phyloP scores from a whole-genome alignment of 2,888 invertebrate species.

The Ypsolopha scabrella region DNA sequence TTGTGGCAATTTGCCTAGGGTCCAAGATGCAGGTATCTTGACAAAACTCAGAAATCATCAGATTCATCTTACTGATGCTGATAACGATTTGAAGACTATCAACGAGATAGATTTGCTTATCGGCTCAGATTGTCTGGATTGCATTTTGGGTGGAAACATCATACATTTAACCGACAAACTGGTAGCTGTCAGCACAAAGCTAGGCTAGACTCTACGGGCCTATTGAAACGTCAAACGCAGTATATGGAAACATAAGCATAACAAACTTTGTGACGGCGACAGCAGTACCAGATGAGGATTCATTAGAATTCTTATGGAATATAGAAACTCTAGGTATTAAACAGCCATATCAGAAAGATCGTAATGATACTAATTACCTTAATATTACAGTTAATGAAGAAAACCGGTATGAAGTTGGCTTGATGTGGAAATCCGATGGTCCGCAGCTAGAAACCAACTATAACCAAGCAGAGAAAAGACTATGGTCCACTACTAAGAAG shows the following conservation, averaged over 20 bases:
- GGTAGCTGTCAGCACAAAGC: background rate
- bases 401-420: too few species aligned
- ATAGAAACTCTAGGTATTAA: background rate
- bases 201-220: background rate
- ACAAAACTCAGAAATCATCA: background rate
- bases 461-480: too few species aligned
- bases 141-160: background rate
- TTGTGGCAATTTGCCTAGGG: too few species aligned
- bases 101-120: too few species aligned
- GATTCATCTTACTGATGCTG: background rate
- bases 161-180: background rate
- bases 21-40: background rate
- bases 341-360: background rate
- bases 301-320: background rate
- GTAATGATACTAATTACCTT: background rate
- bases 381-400: too few species aligned
- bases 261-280: background rate
- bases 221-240: background rate
- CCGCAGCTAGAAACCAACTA: too few species aligned
- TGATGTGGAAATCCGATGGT: too few species aligned
- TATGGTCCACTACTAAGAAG: too few species aligned
- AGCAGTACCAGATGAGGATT: background rate
- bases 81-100: background rate
- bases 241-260: background rate
- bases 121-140: background rate